A percentile compares a stretch with the other conserved stretches of the same genome.
These are phyloP conservation scores for Sinonovacula constricta DNA, from an alignment of 1,140 invertebrate genomes.

Conservation along the genomic window DNA sequence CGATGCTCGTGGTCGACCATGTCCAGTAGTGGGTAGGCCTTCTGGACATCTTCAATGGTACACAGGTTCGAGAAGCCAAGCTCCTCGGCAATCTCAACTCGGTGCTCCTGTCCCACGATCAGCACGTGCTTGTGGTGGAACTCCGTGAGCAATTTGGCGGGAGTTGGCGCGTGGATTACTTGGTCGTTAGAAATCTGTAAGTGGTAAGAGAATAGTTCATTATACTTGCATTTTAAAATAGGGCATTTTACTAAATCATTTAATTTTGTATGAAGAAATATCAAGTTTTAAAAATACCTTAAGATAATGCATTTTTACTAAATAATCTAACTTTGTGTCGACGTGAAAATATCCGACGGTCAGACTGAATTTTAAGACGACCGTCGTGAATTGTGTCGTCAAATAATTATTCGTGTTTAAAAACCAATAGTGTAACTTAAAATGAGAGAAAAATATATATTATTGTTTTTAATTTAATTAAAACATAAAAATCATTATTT, in stretches of 20 bases:
- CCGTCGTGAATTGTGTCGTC: too few species aligned
- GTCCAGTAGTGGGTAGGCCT: conserved; percentile 84
- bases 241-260: neutral
- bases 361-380: too few species aligned
- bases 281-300: neutral
- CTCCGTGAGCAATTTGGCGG: conserved; percentile 75
- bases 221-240: too few species aligned
- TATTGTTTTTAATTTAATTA: too few species aligned
- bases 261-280: too few species aligned
- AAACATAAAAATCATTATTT: too few species aligned
- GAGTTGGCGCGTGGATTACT: conserved; percentile 77
- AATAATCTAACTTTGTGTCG: neutral
- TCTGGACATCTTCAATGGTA: conserved; percentile 83
- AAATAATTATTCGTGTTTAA: too few species aligned
- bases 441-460: too few species aligned
- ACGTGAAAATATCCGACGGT: too few species aligned
- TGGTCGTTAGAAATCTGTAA: conserved; percentile 72
- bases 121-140: conserved; percentile 85
- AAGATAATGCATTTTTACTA: neutral
- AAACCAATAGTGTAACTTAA: too few species aligned
- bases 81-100: conserved; percentile 83
- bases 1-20: conserved; percentile 84
- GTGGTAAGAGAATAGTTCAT: conserved; percentile 2
- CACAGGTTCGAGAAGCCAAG: conserved; percentile 85
- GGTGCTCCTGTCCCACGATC: conserved; percentile 85